Percentiles rank a stretch among this genome's conserved stretches.
Evolutionary conservation across 2,888 invertebrate species (phyloP).

Genomic region (Monopis laevigella): DNA sequence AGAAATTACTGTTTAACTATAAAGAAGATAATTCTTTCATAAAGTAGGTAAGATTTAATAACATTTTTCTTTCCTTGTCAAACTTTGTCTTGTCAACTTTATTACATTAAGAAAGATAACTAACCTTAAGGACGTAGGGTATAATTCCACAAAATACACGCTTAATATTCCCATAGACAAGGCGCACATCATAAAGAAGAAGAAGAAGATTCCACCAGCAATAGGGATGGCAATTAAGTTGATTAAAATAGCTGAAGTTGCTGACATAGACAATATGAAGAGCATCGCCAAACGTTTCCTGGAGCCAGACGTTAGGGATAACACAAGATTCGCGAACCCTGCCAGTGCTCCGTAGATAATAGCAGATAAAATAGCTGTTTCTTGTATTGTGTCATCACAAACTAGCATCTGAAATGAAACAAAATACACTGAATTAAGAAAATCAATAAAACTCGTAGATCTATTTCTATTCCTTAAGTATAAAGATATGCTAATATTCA

Average conservation of each 20-base stretch:
- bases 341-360: conserved; percentile 54
- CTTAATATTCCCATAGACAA: conserved; percentile 55
- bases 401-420: conserved; percentile 28
- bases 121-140: conserved; percentile 56
- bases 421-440: conserved; percentile 2
- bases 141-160: conserved; percentile 57
- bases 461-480: too few relatives aligned
- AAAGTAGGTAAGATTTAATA: too few relatives aligned
- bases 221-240: conserved; percentile 43
- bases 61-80: too few relatives aligned
- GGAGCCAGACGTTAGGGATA: conserved; percentile 49
- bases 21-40: too few relatives aligned
- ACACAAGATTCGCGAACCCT: conserved; percentile 43
- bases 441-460: too few relatives aligned
- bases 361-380: conserved; percentile 50
- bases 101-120: conserved; percentile 17
- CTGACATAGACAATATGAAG: conserved; percentile 36
- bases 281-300: conserved; percentile 51
- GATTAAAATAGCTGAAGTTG: conserved; percentile 36
- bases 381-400: conserved; percentile 54
- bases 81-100: too few relatives aligned
- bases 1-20: too few relatives aligned
- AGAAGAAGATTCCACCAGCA: conserved; percentile 54
- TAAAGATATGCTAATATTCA: too few relatives aligned
- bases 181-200: conserved; percentile 51